phyloP scores from a whole-genome alignment of 1,140 invertebrate species.

The Panulirus ornatus region DNA sequence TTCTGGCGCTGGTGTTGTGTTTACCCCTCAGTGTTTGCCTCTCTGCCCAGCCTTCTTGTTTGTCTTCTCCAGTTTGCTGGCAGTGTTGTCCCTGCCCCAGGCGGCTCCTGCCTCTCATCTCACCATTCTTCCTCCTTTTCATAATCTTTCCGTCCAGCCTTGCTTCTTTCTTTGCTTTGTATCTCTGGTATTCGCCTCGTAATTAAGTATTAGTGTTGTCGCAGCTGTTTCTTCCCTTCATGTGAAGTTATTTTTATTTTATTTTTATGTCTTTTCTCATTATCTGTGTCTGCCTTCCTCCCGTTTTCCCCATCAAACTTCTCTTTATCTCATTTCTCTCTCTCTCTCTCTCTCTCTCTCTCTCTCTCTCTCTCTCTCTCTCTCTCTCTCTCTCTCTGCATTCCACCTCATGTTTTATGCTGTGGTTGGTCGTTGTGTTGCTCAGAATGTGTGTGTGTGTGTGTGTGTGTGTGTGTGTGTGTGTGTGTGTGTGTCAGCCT shows the following conservation, averaged over 20 bases:
- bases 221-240: background rate
- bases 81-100: too few relatives aligned
- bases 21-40: too few relatives aligned
- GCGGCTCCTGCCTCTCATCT: too few relatives aligned
- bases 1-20: too few relatives aligned
- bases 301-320: background rate
- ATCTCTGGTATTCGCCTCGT: background rate
- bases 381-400: constrained; percentile 26
- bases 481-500: too few relatives aligned
- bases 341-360: constrained; percentile 9
- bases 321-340: background rate
- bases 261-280: background rate
- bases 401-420: too few relatives aligned
- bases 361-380: constrained; percentile 3
- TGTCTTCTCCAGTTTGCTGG: too few relatives aligned
- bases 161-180: background rate
- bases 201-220: background rate
- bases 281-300: background rate
- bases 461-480: too few relatives aligned
- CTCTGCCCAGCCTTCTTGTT: too few relatives aligned
- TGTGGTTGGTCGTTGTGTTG: too few relatives aligned
- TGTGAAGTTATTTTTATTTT: background rate
- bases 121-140: background rate
- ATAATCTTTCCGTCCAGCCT: background rate
- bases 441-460: too few relatives aligned